These are phyloP conservation scores for Enteromius radiatus DNA, from an alignment of 2,797 vertebrate genomes.

Conservation along the genomic window DNA sequence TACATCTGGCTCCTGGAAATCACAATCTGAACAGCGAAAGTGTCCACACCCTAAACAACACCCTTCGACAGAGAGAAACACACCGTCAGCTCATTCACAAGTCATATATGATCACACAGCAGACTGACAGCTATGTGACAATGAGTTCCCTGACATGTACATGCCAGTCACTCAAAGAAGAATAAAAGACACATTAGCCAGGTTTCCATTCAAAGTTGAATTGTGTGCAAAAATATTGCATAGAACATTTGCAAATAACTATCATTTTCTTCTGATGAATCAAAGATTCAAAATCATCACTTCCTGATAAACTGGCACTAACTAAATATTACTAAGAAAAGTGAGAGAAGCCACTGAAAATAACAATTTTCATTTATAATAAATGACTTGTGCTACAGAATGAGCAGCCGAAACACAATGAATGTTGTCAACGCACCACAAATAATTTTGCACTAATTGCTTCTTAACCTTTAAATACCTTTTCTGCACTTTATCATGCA, in stretches of 20 bases:
- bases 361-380: neutral
- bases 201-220: neutral
- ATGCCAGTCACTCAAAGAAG: neutral
- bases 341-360: neutral
- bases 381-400: neutral
- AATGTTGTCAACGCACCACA: too few relatives aligned
- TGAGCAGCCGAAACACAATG: neutral
- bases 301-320: neutral
- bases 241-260: neutral
- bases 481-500: too few relatives aligned
- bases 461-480: too few relatives aligned
- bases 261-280: neutral
- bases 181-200: neutral
- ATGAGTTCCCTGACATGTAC: neutral
- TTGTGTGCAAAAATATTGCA: neutral
- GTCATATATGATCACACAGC: neutral
- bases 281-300: neutral
- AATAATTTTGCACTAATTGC: too few relatives aligned
- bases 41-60: neutral
- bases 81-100: neutral
- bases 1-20: constrained; percentile 9
- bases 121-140: neutral
- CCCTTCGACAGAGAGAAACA: neutral
- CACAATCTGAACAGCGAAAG: neutral
- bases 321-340: neutral